A percentile compares a stretch with the other conserved stretches of the same genome.
Evolutionary conservation across 2,888 invertebrate genomes (phyloP).

Genomic region (Ligdia adustata): DNA sequence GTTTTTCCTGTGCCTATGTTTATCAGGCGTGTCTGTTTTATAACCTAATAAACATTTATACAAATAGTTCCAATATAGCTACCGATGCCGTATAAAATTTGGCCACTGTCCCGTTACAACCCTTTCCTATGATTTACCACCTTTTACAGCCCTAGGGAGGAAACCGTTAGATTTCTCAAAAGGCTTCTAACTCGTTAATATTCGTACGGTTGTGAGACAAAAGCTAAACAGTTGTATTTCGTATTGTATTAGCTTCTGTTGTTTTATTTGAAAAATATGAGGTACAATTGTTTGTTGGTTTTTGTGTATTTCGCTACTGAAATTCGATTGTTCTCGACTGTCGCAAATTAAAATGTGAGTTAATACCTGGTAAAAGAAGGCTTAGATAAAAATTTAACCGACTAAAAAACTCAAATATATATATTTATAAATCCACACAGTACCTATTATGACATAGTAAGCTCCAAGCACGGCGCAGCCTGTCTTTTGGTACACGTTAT

Average conservation of each 20-base stretch:
- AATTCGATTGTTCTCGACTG: conserved; percentile 8
- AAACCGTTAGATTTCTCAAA: conserved; percentile 46
- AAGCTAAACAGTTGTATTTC: conserved; percentile 27
- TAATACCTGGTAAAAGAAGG: no score
- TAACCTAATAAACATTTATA: conserved; percentile 21
- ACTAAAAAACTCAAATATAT: no score
- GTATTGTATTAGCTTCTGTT: conserved; percentile 29
- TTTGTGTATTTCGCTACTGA: conserved; percentile 19
- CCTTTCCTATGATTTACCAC: conserved; percentile 55
- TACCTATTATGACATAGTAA: no score
- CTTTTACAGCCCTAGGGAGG: conserved; percentile 37
- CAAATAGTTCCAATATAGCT: conserved; percentile 8
- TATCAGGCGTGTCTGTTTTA: no score
- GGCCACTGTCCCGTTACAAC: conserved; percentile 57
- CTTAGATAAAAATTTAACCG: no score
- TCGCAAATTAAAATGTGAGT: neutral
- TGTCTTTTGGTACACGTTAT: no score
- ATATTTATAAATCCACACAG: no score
- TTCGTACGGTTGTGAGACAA: conserved; percentile 48
- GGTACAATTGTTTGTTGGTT: conserved; percentile 10
- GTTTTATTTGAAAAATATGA: conserved; percentile 17
- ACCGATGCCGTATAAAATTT: conserved; percentile 49
- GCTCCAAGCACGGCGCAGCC: no score
- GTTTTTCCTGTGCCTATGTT: no score
- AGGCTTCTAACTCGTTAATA: conserved; percentile 54